Conservation (phyloP, 2,113 vertebrate species). For the Oostethus manadensis region DNA sequence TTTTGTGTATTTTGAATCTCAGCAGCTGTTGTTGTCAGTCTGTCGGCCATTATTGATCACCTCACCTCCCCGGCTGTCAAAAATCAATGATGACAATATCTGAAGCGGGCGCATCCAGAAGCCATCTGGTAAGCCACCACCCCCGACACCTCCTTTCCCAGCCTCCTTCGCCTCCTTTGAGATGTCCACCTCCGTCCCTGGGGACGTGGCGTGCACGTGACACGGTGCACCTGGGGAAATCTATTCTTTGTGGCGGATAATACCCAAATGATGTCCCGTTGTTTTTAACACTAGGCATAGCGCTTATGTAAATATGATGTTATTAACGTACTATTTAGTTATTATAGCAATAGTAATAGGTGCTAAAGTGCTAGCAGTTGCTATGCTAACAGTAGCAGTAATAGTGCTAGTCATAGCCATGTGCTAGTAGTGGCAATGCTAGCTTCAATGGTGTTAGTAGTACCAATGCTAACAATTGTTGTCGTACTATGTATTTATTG, state of each 20-base stretch:
- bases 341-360: no score
- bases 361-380: no score
- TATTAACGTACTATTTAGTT: no score
- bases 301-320: no score
- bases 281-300: no score
- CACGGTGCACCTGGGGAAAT: background rate
- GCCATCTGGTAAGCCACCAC: background rate
- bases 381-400: no score
- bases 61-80: background rate
- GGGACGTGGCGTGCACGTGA: background rate
- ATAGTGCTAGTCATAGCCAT: no score
- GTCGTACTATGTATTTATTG: no score
- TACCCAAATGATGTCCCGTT: background rate
- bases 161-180: background rate
- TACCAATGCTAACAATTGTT: no score
- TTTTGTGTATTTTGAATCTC: background rate
- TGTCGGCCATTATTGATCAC: slow-evolving; percentile 4
- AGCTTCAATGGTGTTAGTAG: no score
- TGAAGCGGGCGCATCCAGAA: background rate
- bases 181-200: background rate
- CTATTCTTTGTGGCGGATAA: background rate
- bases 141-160: background rate
- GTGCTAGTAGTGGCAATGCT: no score
- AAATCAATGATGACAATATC: slow-evolving; percentile 8
- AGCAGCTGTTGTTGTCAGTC: background rate